A percentile compares a stretch with the other conserved stretches of the same genome.
These are phyloP conservation scores for Periophthalmus magnuspinnatus DNA, from an alignment of 2,797 vertebrate genomes.

Conservation along the genomic window DNA sequence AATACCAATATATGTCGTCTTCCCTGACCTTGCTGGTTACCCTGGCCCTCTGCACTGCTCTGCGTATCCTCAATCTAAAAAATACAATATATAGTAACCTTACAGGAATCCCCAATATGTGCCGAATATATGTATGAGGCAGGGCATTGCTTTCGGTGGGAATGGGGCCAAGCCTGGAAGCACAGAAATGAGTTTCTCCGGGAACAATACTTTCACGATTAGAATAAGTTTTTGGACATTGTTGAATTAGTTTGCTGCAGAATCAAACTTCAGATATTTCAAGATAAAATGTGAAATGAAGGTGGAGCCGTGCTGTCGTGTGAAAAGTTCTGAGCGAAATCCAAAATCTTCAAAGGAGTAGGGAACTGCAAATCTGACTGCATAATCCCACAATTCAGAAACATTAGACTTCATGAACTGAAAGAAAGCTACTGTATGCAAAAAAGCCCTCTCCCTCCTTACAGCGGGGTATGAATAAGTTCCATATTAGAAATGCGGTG, in stretches of 20 bases:
- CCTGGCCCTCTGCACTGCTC: slow-evolving; percentile 6
- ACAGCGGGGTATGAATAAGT: slow-evolving; percentile 29
- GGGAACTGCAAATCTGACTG: slow-evolving; percentile 49
- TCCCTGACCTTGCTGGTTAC: slow-evolving; percentile 49
- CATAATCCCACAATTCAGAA: slow-evolving; percentile 49
- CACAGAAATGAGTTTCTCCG: slow-evolving; percentile 21
- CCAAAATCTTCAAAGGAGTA: slow-evolving; percentile 38
- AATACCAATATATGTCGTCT: slow-evolving; percentile 18
- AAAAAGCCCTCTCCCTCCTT: slow-evolving; percentile 23
- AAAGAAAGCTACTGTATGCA: slow-evolving; percentile 47
- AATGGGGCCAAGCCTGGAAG: slow-evolving; percentile 9
- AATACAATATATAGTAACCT: slow-evolving; percentile 14
- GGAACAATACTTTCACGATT: slow-evolving; percentile 10
- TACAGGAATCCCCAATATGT: slow-evolving; percentile 3
- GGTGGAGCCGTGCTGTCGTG: slow-evolving; percentile 23
- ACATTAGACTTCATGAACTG: slow-evolving; percentile 41
- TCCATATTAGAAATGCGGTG: slow-evolving; percentile 19
- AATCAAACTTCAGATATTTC: slow-evolving; percentile 15
- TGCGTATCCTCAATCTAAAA: slow-evolving; percentile 4
- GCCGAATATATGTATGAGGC: slow-evolving; percentile 15
- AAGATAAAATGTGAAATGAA: slow-evolving; percentile 8
- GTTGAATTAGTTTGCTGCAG: slow-evolving; percentile 24
- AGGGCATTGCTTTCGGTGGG: slow-evolving; percentile 28
- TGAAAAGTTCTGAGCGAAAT: slow-evolving; percentile 21
- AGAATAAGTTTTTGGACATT: slow-evolving; percentile 16